phyloP scores from a whole-genome alignment of 2,888 invertebrate species.

The Chelonus formosanus region DNA sequence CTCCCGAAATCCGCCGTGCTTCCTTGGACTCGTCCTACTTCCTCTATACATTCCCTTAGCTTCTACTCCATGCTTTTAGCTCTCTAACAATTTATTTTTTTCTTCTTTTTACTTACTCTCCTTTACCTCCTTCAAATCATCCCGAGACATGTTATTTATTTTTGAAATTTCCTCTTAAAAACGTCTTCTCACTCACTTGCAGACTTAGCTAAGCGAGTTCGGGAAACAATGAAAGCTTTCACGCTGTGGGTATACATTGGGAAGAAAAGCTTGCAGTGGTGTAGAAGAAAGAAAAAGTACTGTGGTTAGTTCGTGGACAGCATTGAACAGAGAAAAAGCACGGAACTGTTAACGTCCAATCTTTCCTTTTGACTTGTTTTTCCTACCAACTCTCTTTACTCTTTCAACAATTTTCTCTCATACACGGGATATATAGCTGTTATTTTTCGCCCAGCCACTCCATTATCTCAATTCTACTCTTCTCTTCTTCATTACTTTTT shows the following conservation, averaged over 20 bases:
- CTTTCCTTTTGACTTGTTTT: slow-evolving; percentile 54
- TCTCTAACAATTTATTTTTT: slow-evolving; percentile 26
- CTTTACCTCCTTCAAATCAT: slow-evolving; percentile 10
- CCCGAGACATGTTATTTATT: slow-evolving; percentile 3
- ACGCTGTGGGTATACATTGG: slow-evolving; percentile 27
- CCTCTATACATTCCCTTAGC: slow-evolving; percentile 26
- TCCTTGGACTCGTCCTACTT: slow-evolving; percentile 33
- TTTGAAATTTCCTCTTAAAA: background rate
- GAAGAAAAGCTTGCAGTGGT: background rate
- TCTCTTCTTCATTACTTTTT: slow-evolving; percentile 31
- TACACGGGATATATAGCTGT: slow-evolving; percentile 52
- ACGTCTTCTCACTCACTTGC: too few species aligned
- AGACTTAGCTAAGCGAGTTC: slow-evolving; percentile 36
- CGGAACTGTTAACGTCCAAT: slow-evolving; percentile 57
- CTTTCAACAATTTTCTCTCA: slow-evolving; percentile 23
- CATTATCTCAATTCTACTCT: slow-evolving; percentile 39
- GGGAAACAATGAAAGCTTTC: slow-evolving; percentile 43
- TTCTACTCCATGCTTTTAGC: slow-evolving; percentile 3
- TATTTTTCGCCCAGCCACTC: slow-evolving; percentile 56
- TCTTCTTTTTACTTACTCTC: slow-evolving; percentile 19
- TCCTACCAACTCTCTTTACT: slow-evolving; percentile 23
- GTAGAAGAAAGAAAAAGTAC: background rate
- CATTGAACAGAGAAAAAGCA: slow-evolving; percentile 50
- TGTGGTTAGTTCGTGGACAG: slow-evolving; percentile 31
- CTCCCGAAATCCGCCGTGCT: slow-evolving; percentile 54